Evolutionary conservation across 2,888 invertebrate genomes (phyloP).

Genomic region (Philereme transversata): DNA sequence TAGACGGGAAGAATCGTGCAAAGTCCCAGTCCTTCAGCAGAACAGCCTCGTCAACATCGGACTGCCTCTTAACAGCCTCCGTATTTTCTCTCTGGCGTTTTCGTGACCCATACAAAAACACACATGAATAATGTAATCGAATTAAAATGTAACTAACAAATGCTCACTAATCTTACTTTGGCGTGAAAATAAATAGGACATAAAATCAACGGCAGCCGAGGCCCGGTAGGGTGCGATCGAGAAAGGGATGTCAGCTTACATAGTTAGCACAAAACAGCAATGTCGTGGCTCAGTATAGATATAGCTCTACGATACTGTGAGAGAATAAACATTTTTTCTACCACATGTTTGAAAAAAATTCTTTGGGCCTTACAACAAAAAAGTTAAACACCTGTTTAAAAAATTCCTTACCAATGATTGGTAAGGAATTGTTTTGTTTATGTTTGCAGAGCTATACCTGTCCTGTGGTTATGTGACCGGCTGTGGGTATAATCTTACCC

Average conservation of each 20-base stretch:
- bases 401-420: too few species aligned
- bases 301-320: slow-evolving; percentile 6
- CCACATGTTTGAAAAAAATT: too few species aligned
- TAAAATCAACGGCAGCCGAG: slow-evolving; percentile 26
- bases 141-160: slow-evolving; percentile 45
- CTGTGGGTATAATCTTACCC: slow-evolving; percentile 86
- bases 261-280: slow-evolving; percentile 39
- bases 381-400: too few species aligned
- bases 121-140: slow-evolving; percentile 64
- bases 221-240: slow-evolving; percentile 28
- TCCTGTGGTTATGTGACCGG: background rate
- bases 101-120: slow-evolving; percentile 77
- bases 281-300: slow-evolving; percentile 11
- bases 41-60: slow-evolving; percentile 90
- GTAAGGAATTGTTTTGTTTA: too few species aligned
- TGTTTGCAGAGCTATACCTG: slow-evolving; percentile 3
- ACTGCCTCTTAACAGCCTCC: slow-evolving; percentile 71
- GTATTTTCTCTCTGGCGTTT: slow-evolving; percentile 71
- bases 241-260: slow-evolving; percentile 32
- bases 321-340: too few species aligned
- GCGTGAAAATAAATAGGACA: slow-evolving; percentile 60
- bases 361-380: too few species aligned
- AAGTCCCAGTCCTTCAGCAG: slow-evolving; percentile 95
- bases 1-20: slow-evolving; percentile 90
- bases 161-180: slow-evolving; percentile 82